Evolutionary conservation across 2,888 invertebrate species (phyloP).

Genomic region (Mythimna pallens): DNA sequence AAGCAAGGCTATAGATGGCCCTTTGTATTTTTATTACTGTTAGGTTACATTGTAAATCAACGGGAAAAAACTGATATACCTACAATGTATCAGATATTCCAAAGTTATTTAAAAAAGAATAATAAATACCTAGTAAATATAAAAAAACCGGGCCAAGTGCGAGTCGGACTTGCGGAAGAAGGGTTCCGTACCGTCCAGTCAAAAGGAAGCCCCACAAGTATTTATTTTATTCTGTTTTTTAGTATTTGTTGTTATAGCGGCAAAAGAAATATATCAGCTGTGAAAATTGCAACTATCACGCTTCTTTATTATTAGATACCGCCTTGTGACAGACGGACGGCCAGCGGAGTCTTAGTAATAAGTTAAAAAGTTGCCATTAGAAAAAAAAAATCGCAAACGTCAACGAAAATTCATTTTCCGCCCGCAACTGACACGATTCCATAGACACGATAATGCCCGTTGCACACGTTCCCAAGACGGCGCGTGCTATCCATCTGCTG

Average conservation of each 20-base stretch:
- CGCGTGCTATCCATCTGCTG: slow-evolving; percentile 66
- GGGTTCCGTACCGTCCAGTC: too few species aligned
- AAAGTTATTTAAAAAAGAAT: background rate
- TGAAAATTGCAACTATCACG: too few species aligned
- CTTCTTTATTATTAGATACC: too few species aligned
- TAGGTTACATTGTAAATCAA: background rate
- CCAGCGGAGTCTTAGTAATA: too few species aligned
- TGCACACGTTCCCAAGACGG: slow-evolving; percentile 39
- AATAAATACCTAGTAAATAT: background rate
- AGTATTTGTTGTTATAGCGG: too few species aligned
- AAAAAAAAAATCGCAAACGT: background rate
- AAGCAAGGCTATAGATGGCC: slow-evolving; percentile 15
- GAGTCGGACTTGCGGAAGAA: too few species aligned
- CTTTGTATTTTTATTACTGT: slow-evolving; percentile 15
- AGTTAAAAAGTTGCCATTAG: too few species aligned
- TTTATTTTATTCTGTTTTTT: too few species aligned
- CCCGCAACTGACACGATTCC: slow-evolving; percentile 27
- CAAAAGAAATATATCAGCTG: too few species aligned
- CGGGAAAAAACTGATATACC: background rate
- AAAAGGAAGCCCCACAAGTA: too few species aligned
- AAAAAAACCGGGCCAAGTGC: too few species aligned
- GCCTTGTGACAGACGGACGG: too few species aligned
- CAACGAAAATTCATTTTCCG: slow-evolving; percentile 23
- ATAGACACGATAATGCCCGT: slow-evolving; percentile 36
- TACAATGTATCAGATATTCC: background rate